Conservation (phyloP, 1,140 invertebrate genomes). For the Bombus haemorrhoidalis region DNA sequence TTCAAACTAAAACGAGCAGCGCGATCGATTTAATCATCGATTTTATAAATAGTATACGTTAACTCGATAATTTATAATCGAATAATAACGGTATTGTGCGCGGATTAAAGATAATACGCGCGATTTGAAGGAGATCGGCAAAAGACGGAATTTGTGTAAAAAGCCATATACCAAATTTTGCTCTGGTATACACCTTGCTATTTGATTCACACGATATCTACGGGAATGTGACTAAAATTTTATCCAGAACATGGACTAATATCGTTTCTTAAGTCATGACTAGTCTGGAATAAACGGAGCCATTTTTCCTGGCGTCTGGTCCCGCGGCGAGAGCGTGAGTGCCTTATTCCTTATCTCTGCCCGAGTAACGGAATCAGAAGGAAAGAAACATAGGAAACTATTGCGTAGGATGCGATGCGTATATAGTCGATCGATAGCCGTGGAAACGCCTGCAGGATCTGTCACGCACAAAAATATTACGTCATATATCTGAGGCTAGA, state of each 20-base stretch:
- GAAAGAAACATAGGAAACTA: conserved; percentile 28
- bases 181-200: neutral
- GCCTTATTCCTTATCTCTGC: neutral
- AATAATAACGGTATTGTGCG: neutral
- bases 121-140: too few species aligned
- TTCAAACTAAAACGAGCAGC: neutral
- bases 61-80: neutral
- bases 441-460: conserved; percentile 70
- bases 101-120: neutral
- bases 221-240: neutral
- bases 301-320: conserved; percentile 13
- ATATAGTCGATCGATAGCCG: conserved; percentile 62
- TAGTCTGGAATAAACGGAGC: neutral
- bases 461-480: conserved; percentile 75
- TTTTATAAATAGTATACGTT: neutral
- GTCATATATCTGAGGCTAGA: conserved; percentile 73
- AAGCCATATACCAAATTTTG: neutral
- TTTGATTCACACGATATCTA: neutral
- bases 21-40: neutral
- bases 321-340: neutral
- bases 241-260: neutral
- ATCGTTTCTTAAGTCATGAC: neutral
- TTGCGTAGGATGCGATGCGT: conserved; percentile 69
- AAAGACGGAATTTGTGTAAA: neutral
- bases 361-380: neutral